Evolutionary conservation across 1,140 invertebrate species (phyloP), one percentile per base, ranked within the genome.

Genomic region (Sarcophaga bullata): DNA sequence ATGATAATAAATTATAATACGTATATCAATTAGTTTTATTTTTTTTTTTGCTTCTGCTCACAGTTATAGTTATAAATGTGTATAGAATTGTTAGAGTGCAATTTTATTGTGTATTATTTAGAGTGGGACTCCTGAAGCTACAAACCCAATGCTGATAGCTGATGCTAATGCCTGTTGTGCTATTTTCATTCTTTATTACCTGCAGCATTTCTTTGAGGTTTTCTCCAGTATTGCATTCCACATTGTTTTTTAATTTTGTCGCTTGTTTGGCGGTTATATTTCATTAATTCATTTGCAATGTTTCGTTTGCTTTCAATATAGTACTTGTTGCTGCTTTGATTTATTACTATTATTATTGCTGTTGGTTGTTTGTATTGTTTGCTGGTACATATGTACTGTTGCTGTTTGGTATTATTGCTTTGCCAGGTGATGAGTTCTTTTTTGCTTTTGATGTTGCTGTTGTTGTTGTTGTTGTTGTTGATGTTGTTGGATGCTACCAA

Each of bases 221-320:
- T 89, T 89, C 62, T 89, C 88, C 47, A 89, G 84, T 81, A 89
- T 54, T 10, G 87, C 85, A 84, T 88, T 89, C 58, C 88, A 84
- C n/a, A n/a, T 84, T 89, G 88, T 81, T 90, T 90, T 84, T 89
- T 90, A 47, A 88, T 86, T 84, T 89, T 90, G 86, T 84, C 52
- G 84, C 73, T 78, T 87, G 87, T 80, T 89, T 89, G 19, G 85
- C 82, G 25, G 85, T 83, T 48, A 85, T 85, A 88, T 89, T 49
- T 84, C 68, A 52, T 84, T 46, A 84, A 54, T 81, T 82, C 84
- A 82, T 82, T 84, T 47, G 82, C 84, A 80, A 73, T 84, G 17
- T 83, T 82, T 8, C 87, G 86, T 54, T 80, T 83, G 5, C 85
- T 86, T 50, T 87, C 86, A 58, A 76, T 19, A 50, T 84, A n/a